Percentiles rank a stretch among this genome's conserved stretches.
These are phyloP conservation scores for Mus minutoides DNA, from an alignment of 2,797 vertebrate species.

Conservation along the genomic window DNA sequence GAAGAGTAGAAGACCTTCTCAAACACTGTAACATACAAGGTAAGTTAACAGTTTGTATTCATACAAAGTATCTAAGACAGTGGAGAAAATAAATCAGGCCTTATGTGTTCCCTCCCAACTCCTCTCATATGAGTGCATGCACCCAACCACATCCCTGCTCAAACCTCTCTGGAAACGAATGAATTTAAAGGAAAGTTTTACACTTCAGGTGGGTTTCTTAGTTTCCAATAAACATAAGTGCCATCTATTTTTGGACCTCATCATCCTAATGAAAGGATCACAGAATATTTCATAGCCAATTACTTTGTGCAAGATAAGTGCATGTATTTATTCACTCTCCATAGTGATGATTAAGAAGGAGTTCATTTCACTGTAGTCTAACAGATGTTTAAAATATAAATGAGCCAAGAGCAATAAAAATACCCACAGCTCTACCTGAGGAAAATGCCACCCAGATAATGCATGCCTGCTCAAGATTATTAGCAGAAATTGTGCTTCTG, in stretches of 20 bases:
- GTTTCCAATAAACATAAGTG: conserved; percentile 53
- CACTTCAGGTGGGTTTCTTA: conserved; percentile 49
- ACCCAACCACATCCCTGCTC: not conserved
- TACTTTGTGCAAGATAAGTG: conserved; percentile 53
- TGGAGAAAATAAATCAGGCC: not conserved
- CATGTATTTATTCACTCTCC: conserved; percentile 65
- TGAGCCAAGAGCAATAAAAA: conserved; percentile 35
- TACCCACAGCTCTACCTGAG: not conserved
- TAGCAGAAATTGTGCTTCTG: not conserved
- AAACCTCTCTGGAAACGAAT: not conserved
- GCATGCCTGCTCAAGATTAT: not conserved
- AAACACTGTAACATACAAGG: not conserved
- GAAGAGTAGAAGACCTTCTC: not conserved
- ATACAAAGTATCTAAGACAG: not conserved
- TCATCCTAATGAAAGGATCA: conserved; percentile 69
- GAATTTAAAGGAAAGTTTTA: not conserved
- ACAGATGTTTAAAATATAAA: conserved; percentile 72
- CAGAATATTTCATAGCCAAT: conserved; percentile 53
- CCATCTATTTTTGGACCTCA: conserved; percentile 73
- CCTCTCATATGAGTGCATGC: too few species aligned
- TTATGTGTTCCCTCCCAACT: not conserved
- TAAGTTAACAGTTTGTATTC: not conserved
- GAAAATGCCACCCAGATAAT: not conserved
- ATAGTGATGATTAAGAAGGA: conserved; percentile 65
- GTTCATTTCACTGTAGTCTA: conserved; percentile 42